Base-by-base conservation (phyloP, 1,140 invertebrate genomes). In the Saccostrea echinata region DNA sequence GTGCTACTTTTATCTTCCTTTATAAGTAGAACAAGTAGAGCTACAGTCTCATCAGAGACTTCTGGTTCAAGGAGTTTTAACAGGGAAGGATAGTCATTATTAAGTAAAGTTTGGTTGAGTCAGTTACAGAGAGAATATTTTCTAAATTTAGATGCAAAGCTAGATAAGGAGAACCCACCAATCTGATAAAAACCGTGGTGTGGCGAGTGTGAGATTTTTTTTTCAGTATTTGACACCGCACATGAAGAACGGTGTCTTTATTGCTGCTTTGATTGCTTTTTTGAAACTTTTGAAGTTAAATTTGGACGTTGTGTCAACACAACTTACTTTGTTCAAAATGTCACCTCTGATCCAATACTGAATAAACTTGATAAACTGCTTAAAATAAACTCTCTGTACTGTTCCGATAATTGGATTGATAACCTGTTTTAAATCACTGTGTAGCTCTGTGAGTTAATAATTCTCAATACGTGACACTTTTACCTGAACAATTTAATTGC, bases 391-490 rank as follows among this genome's bases (percentile, higher is more conserved):
- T 12, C 11, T n/a, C 33, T 53, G 24, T 51, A 83, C 81, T 35
- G 18, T 16, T 83, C 27, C 18, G 81, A 83, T 83, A 83, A 24
- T 83, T 83, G 43, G 81, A 30, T 24, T 51, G 35, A 53, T 52
- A 83, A 83, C 35, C 35, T 51, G 35, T 83, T 52, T 24, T 83
- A 83, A 52, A 52, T 18, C 21, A 0, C 71, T 52, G 68, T 64
- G 18, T 76, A 30, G 68, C 16, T 76, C 27, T 76, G 16, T 76
- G 16, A 76, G 24, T 27, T 64, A 21, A 64, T 21, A 9, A 76
- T 35, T 76, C 27, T 30, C 68, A 30, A 35, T 21, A 76, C 13
- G 30, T 76, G 68, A 76, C 27, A 76, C 27, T 33, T 71, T 76
- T 76, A 33, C 68, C 68, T 27, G 30, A 76, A 76, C 68, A 76